These are phyloP conservation scores for Atlantisia rogersi DNA, from an alignment of 2,113 vertebrate species.

Conservation along the genomic window DNA sequence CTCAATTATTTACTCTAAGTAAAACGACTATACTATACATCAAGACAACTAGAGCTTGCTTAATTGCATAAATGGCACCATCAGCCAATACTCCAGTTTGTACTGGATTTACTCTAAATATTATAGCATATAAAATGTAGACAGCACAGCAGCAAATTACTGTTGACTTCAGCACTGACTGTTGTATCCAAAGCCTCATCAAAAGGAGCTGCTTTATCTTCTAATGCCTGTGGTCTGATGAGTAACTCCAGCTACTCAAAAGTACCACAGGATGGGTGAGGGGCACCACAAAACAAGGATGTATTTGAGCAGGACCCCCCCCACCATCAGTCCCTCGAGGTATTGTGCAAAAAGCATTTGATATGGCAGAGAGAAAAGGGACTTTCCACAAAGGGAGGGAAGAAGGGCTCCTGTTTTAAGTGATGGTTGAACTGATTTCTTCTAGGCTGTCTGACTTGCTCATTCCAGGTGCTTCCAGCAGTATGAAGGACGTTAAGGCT, in stretches of 20 bases:
- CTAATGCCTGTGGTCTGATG: neutral
- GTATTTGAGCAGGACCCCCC: neutral
- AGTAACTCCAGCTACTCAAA: neutral
- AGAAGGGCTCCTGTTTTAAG: neutral
- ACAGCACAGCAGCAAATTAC: neutral
- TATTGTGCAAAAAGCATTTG: neutral
- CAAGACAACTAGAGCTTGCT: neutral
- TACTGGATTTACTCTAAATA: neutral
- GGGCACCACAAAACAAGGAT: neutral
- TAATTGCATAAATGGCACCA: neutral
- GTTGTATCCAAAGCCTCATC: neutral
- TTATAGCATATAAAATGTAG: neutral
- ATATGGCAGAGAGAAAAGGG: neutral
- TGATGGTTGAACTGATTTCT: neutral
- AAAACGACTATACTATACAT: neutral
- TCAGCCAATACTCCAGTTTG: neutral
- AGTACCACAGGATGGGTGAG: fast-evolving
- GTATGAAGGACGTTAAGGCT: neutral
- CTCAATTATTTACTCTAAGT: neutral
- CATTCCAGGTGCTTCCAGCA: neutral
- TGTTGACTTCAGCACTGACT: neutral
- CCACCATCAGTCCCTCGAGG: neutral
- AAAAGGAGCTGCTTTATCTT: neutral
- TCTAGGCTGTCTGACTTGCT: neutral
- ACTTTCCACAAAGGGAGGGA: neutral